Evolutionary conservation across 2,797 vertebrate genomes (phyloP).

Genomic region (Gadopsis bispinosus): DNA sequence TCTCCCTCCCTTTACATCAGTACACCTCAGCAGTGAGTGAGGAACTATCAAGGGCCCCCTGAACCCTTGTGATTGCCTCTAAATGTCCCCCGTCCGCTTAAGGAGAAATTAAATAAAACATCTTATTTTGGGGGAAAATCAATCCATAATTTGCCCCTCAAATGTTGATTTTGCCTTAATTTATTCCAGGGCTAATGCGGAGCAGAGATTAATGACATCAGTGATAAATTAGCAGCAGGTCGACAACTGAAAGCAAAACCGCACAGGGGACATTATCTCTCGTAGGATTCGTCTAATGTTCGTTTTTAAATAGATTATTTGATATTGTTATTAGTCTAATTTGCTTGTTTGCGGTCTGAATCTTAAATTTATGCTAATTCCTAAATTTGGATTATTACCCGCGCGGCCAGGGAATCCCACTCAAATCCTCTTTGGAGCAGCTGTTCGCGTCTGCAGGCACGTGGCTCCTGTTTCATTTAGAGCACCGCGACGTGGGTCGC

Average conservation of each 20-base stretch:
- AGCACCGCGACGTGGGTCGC: conserved; percentile 24
- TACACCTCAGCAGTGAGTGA: background rate
- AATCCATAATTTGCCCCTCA: background rate
- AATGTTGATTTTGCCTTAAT: background rate
- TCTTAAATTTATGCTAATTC: background rate
- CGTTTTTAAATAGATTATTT: background rate
- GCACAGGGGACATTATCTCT: background rate
- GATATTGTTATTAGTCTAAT: background rate
- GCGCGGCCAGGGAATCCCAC: background rate
- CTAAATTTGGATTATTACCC: background rate
- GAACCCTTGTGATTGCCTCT: conserved; percentile 3
- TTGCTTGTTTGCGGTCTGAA: background rate
- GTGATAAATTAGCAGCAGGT: background rate
- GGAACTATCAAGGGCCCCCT: conserved; percentile 12
- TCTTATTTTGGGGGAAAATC: background rate
- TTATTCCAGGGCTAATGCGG: background rate
- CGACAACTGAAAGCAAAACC: background rate
- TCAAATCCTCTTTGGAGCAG: background rate
- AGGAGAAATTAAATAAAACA: background rate
- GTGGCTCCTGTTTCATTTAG: conserved; percentile 23
- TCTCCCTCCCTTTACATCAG: conserved; percentile 11
- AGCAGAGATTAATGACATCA: background rate
- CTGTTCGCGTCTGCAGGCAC: conserved; percentile 26
- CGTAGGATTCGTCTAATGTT: background rate
- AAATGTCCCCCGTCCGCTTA: background rate